Evolutionary conservation across 2,888 invertebrate genomes (phyloP).

Genomic region (Nomada flava): DNA sequence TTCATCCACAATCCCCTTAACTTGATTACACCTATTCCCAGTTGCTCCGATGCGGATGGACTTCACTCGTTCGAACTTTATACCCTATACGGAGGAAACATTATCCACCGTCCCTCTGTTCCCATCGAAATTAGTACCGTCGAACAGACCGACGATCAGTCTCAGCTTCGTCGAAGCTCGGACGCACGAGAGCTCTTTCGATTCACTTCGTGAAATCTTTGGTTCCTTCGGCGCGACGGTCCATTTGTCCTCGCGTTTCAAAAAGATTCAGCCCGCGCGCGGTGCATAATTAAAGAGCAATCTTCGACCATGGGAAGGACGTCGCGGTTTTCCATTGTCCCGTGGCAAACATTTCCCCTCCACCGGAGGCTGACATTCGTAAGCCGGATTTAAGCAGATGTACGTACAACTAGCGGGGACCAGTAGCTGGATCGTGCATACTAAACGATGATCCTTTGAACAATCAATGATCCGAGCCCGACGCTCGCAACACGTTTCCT

Average conservation of each 20-base stretch:
- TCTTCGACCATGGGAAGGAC: neutral
- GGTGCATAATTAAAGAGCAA: slow-evolving; percentile 39
- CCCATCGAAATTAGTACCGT: no score
- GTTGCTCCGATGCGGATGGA: slow-evolving; percentile 3
- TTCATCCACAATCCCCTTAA: slow-evolving; percentile 3
- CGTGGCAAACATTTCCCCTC: slow-evolving; percentile 28
- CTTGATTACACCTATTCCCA: neutral
- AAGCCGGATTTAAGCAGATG: slow-evolving; percentile 68
- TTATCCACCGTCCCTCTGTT: no score
- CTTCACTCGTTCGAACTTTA: no score
- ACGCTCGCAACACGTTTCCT: slow-evolving; percentile 53
- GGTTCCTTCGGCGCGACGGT: neutral
- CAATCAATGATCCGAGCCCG: slow-evolving; percentile 67
- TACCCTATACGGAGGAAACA: no score
- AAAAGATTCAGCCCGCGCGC: slow-evolving; percentile 6
- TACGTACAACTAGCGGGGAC: slow-evolving; percentile 45
- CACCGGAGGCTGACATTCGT: slow-evolving; percentile 45
- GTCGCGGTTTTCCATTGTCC: slow-evolving; percentile 54
- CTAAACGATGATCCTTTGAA: slow-evolving; percentile 69
- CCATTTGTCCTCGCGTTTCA: neutral
- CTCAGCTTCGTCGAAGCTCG: no score
- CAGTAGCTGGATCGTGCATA: slow-evolving; percentile 52
- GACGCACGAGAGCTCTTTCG: no score
- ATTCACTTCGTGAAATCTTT: no score
- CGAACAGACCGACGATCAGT: no score